These are phyloP conservation scores for Sebastolobus altivelis DNA, from an alignment of 2,797 vertebrate genomes.

Conservation along the genomic window DNA sequence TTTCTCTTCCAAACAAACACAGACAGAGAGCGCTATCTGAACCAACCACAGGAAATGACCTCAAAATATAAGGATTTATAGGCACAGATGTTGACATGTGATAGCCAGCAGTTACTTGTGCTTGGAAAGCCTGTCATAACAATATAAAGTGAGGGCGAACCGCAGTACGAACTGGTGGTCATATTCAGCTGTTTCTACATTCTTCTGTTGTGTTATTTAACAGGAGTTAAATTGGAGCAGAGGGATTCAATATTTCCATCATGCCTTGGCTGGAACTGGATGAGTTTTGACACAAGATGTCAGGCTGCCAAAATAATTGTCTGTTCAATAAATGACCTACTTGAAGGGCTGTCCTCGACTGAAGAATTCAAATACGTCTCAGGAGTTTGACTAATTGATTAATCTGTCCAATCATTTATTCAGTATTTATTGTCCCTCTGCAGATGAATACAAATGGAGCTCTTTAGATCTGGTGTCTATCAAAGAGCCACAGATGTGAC, in stretches of 20 bases:
- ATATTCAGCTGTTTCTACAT: constrained; percentile 15
- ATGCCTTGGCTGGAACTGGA: not conserved
- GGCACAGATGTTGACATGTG: constrained; percentile 60
- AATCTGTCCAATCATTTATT: not conserved
- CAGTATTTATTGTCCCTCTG: not conserved
- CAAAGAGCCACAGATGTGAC: not conserved
- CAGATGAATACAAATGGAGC: not conserved
- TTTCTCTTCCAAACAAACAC: not conserved
- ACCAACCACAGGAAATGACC: constrained; percentile 44
- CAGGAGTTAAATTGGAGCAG: constrained; percentile 8
- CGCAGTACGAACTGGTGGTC: constrained; percentile 11
- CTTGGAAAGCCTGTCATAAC: constrained; percentile 52
- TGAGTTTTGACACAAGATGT: not conserved
- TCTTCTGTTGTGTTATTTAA: constrained; percentile 23
- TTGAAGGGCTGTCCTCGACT: not conserved
- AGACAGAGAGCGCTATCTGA: constrained; percentile 25
- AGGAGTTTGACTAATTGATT: not conserved
- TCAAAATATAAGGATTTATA: constrained; percentile 33
- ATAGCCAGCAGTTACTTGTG: constrained; percentile 55
- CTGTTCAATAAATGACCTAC: not conserved
- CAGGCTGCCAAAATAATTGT: not conserved
- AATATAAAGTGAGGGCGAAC: constrained; percentile 48
- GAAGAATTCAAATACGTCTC: not conserved
- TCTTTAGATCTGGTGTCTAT: not conserved
- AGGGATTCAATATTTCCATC: constrained; percentile 13